A percentile compares a stretch with the other conserved stretches of the same genome.
Conservation (phyloP, 2,888 invertebrate genomes). For the Cheilosia variabilis region DNA sequence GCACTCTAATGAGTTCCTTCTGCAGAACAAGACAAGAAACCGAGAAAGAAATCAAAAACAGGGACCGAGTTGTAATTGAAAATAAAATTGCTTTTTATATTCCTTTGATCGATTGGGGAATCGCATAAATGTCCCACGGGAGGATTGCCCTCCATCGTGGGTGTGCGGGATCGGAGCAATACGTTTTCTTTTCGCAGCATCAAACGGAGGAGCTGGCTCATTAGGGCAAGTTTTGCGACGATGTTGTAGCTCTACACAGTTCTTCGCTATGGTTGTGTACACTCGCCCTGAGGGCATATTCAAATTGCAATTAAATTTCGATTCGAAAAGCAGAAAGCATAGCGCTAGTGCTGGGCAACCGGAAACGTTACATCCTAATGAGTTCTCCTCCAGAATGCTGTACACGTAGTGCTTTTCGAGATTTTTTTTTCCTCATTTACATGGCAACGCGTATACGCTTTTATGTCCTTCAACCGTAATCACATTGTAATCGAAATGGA, state of each 20-base stretch:
- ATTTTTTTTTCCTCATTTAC: constrained; percentile 42
- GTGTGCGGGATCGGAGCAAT: not conserved
- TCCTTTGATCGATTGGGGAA: constrained; percentile 63
- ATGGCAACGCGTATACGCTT: constrained; percentile 20
- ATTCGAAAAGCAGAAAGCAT: constrained; percentile 43
- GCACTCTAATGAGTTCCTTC: constrained; percentile 54
- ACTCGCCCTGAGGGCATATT: constrained; percentile 53
- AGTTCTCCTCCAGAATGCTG: constrained; percentile 32
- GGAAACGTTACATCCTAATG: constrained; percentile 35
- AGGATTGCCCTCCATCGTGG: not conserved
- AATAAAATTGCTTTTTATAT: constrained; percentile 63
- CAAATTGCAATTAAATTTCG: constrained; percentile 73
- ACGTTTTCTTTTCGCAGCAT: constrained; percentile 17
- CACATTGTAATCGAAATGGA: constrained; percentile 67
- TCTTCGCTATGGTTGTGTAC: constrained; percentile 15
- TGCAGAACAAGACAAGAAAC: constrained; percentile 19
- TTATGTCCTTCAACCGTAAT: constrained; percentile 53
- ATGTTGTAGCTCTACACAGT: constrained; percentile 14
- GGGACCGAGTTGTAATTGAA: constrained; percentile 67
- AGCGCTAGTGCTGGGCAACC: constrained; percentile 23
- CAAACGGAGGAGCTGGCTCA: constrained; percentile 35
- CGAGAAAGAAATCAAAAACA: constrained; percentile 25
- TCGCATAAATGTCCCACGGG: constrained; percentile 26
- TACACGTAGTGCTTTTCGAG: constrained; percentile 52
- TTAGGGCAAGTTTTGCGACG: constrained; percentile 37